Conservation (phyloP, 2,797 vertebrate species). For the Megaceryle alcyon region DNA sequence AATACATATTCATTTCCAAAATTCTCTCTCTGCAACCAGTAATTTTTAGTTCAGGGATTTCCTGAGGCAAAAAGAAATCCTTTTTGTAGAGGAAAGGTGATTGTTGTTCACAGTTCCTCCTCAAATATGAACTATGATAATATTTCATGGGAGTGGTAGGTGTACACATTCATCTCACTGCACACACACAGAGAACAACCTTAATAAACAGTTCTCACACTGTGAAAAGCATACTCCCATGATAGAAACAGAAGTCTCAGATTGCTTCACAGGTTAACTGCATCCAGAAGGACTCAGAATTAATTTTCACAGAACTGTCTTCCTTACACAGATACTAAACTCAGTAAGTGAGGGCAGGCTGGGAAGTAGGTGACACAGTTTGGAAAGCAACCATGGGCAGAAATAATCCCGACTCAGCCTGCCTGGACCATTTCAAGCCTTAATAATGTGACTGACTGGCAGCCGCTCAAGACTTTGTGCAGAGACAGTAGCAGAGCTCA, state of each 20-base stretch:
- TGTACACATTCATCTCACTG: background rate
- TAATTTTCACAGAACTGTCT: background rate
- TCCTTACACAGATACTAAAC: background rate
- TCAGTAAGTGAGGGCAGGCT: background rate
- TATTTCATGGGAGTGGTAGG: background rate
- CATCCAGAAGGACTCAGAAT: background rate
- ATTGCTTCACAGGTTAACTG: background rate
- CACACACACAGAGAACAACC: background rate
- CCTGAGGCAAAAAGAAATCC: background rate
- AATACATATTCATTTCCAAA: background rate
- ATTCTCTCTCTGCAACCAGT: background rate
- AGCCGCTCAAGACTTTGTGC: background rate
- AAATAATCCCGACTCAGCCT: background rate
- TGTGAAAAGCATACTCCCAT: background rate
- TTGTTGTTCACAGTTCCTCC: background rate
- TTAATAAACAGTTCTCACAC: background rate
- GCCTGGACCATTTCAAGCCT: background rate
- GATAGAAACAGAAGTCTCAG: background rate
- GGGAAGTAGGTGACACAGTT: slow-evolving; percentile 10
- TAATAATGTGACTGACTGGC: background rate
- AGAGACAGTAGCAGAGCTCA: background rate
- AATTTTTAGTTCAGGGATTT: background rate
- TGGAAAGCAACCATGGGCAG: background rate
- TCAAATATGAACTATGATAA: background rate
- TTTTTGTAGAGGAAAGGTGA: background rate